phyloP scores from a whole-genome alignment of 2,113 vertebrate species.

The Callithrix jacchus region DNA sequence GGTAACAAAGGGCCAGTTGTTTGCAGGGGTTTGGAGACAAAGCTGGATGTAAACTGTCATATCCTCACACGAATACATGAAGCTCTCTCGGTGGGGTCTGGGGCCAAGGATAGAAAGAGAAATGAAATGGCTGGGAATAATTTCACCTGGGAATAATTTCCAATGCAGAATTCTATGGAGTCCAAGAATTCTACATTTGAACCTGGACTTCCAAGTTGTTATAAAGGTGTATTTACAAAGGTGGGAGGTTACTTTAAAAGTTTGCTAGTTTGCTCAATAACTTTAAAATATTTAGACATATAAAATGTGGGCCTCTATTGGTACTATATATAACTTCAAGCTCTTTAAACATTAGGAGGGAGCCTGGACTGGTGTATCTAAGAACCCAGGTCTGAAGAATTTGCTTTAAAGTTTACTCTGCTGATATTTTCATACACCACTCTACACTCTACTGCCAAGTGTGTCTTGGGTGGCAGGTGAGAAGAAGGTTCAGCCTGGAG shows the following conservation, averaged over 20 bases:
- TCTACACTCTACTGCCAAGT: neutral
- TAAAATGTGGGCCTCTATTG: neutral
- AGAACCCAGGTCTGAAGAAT: neutral
- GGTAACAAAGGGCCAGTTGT: neutral
- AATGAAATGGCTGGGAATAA: neutral
- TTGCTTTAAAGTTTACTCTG: neutral
- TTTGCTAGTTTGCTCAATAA: neutral
- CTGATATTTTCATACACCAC: neutral
- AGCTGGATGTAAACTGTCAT: neutral
- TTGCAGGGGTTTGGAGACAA: neutral
- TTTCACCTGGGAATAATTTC: neutral
- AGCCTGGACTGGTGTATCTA: neutral
- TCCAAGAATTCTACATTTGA: neutral
- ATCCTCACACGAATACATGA: neutral
- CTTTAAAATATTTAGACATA: constrained; percentile 21
- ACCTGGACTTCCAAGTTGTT: neutral
- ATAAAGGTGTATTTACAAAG: neutral
- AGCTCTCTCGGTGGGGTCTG: neutral
- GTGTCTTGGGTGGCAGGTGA: neutral
- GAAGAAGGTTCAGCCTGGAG: neutral
- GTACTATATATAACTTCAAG: neutral
- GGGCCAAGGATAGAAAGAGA: neutral
- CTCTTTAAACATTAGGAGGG: neutral
- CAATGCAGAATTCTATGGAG: neutral
- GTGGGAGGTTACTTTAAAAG: neutral